These are phyloP conservation scores for Drosophila melanogaster DNA, from an alignment of 1,140 invertebrate genomes.

Conservation along the genomic window Release_6_plus_ISO1_MT NT_037436.4:17223501-17224000, in stretches of 20 bases:
- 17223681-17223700: no score
- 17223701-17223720: background rate
- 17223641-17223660: background rate
- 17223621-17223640: background rate
- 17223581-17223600: conserved; percentile 38
- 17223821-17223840: conserved; percentile 56
- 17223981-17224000: conserved; percentile 37
- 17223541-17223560: conserved; percentile 1
- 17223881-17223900: background rate
- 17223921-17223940: conserved; percentile 64
- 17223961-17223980: conserved; percentile 56
- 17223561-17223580: conserved; percentile 49
- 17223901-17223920: conserved; percentile 41
- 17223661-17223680: background rate
- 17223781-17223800: background rate
- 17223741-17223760: background rate
- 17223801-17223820: conserved; percentile 35
- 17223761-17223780: background rate
- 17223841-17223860: conserved; percentile 59
- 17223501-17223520: conserved; percentile 75
- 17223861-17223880: background rate
- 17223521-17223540: conserved; percentile 33
- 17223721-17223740: background rate
- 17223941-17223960: conserved; percentile 80
- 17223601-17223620: conserved; percentile 25